Evolutionary conservation across 2,113 vertebrate species (phyloP).

Genomic region (Electrona antarctica): DNA sequence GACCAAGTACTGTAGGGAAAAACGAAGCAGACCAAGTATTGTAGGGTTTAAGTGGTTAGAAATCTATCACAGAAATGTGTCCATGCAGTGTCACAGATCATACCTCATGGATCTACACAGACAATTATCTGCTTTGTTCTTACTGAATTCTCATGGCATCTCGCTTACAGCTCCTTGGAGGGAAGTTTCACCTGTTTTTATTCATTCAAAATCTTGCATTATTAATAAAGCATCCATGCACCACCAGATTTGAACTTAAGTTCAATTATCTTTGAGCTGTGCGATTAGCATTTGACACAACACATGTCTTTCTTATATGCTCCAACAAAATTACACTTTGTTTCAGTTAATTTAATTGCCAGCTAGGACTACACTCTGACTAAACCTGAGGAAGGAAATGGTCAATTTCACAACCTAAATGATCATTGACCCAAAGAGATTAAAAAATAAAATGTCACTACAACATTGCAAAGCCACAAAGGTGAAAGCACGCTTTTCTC

Average conservation of each 20-base stretch:
- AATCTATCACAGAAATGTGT: background rate
- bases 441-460: background rate
- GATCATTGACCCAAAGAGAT: background rate
- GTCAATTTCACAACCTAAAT: slow-evolving; percentile 1
- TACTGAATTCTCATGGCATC: slow-evolving; percentile 48
- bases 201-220: slow-evolving; percentile 5
- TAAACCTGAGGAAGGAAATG: background rate
- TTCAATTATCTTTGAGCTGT: background rate
- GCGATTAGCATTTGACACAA: background rate
- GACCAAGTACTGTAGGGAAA: too few species aligned
- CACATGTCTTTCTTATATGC: background rate
- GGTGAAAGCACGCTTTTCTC: background rate
- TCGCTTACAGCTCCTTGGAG: background rate
- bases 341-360: background rate
- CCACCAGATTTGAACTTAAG: background rate
- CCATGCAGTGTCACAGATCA: slow-evolving; percentile 29
- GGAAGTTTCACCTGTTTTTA: slow-evolving; percentile 6
- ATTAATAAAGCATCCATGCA: slow-evolving; percentile 6
- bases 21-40: too few species aligned
- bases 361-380: background rate
- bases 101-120: slow-evolving; percentile 40
- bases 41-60: too few species aligned
- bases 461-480: background rate
- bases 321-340: background rate
- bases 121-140: slow-evolving; percentile 50